Base-by-base conservation (phyloP, 2,113 vertebrate genomes). In the Antechinus flavipes region DNA sequence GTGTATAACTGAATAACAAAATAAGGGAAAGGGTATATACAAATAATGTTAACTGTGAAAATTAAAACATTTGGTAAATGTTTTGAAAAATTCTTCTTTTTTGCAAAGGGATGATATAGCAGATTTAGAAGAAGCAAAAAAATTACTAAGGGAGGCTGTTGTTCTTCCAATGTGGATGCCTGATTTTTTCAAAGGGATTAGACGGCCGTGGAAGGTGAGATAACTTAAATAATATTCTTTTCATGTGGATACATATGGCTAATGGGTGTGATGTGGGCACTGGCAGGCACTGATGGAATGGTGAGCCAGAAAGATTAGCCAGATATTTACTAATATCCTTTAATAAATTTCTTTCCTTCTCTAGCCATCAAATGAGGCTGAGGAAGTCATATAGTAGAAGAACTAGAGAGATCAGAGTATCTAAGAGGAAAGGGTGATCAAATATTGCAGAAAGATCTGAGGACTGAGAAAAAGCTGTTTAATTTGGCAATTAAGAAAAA, bases 101-200 rank as follows among this genome's bases (percentile, higher is more conserved):
- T 98, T 97, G 7, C 76, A 90, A 97, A 99, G 99, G 99, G 99
- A 99, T 97, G 99, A 99, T 95, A 99, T 99, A 94, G 99, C 99
- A 0, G 99, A 99, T 98, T 97, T 99, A 97, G 99, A 99, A 96
- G 99, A 99, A 97, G 99, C 99, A 90, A 99, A 99, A 98, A 99
- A 99, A 96, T 97, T 99, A 97, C 95, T 99, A 68, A 98, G 99
- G 94, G 99, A 99, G 98, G 99, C 99, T 76, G 99, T 99, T 0
- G 99, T 99, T 96, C 98, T 99, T 97, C 99, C 99, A 1, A 99
- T 99, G 99, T 99, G 99, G 99, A 99, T 99, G 99, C 99, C 99
- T 94, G 99, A 99, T 98, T 99, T 99, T 97, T 99, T 99, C 98
- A 99, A 99, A 97, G 99, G 99, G 90, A 99, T 99, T 94, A 97